Evolutionary conservation across 1,140 invertebrate genomes (phyloP), one percentile per base, ranked within the genome.

Genomic region (Pectinophora gossypiella): DNA sequence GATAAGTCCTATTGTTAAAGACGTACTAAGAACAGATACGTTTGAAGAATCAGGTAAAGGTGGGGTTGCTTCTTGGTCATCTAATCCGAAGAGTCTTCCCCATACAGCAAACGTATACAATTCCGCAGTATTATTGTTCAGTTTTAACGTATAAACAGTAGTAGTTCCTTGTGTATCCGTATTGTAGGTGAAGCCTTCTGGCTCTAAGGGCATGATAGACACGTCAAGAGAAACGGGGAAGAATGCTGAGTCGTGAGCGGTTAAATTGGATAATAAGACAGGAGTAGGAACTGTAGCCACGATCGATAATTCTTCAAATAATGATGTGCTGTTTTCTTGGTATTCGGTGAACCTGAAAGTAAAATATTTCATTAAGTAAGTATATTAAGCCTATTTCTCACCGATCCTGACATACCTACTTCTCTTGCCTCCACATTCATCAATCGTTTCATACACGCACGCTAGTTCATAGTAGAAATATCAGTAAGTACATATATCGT

Each of bases 21-120:
- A n/a, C n/a, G n/a, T 27, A 27, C 23, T 27, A 27, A 27, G 12
- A 27, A 5, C 23, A 6, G 5, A 6, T 27, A 27, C 23, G 12
- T 5, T 6, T 6, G 5, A 6, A 27, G 54, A 46, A 50, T 56
- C 50, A 13, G 55, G 45, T 7, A 59, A 12, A 1, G 72, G 61
- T 2, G 75, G 66, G 5, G 66, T 51, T 0, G 51, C 59, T 4
- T 70, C 63, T 27, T 66, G 18, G 0, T 69, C 76, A 46, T 83
- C 79, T 5, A 54, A 67, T 0, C 61, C 64, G 53, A 75, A 87
- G 18, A 68, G 51, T 48, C 84, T 72, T 0, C 84, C 84, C 67
- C 74, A 83, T 6, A 88, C 40, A 10, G 64, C 76, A 54, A 87
- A 84, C 12, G 61, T 55, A 32, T 80, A 80, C 23, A 85, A 59